These are phyloP conservation scores for Tapera naevia DNA, from an alignment of 2,797 vertebrate genomes.

Conservation along the genomic window DNA sequence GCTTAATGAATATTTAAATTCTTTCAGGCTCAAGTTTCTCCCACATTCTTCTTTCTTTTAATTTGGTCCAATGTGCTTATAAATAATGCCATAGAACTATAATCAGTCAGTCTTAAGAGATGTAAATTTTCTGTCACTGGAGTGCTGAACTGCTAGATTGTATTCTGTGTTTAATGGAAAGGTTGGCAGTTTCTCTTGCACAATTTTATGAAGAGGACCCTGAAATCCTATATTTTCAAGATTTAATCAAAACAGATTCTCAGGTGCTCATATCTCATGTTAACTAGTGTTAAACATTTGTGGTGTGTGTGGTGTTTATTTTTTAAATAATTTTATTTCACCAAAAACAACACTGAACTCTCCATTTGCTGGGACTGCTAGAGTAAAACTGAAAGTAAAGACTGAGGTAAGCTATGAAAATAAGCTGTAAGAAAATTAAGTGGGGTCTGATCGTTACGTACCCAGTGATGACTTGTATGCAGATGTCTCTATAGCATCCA, in stretches of 20 bases:
- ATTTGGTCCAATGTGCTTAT: neutral
- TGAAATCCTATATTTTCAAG: neutral
- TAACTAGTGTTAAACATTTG: neutral
- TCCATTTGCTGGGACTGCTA: neutral
- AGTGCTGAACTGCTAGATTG: neutral
- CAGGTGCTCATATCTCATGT: neutral
- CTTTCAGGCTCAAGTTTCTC: neutral
- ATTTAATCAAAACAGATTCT: neutral
- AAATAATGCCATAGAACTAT: neutral
- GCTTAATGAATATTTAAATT: neutral
- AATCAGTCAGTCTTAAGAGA: neutral
- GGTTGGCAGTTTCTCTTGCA: neutral
- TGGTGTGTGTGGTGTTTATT: neutral
- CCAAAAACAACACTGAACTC: neutral
- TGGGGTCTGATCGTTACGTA: neutral
- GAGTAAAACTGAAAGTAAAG: neutral
- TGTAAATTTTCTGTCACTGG: neutral
- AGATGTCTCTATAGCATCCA: neutral
- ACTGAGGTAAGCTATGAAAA: conserved; percentile 27
- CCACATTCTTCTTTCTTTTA: neutral
- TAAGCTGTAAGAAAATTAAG: neutral
- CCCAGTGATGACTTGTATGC: neutral
- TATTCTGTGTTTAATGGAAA: neutral
- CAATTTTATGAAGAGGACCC: neutral
- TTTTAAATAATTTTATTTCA: neutral